Conservation (phyloP, 2,113 vertebrate species). For the Corythornis madagascariensis region DNA sequence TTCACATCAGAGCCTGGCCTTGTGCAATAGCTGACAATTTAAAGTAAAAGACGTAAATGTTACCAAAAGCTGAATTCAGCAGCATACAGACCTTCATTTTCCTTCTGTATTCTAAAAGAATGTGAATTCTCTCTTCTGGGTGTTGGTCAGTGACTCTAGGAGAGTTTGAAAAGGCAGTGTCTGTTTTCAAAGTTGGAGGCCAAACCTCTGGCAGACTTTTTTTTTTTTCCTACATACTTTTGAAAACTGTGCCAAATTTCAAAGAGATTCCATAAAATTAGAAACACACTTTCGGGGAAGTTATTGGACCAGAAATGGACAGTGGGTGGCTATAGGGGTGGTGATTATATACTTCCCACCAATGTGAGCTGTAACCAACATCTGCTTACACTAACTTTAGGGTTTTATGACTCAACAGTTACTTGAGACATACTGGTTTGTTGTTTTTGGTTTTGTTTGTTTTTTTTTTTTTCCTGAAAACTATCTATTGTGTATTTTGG, state of each 20-base stretch:
- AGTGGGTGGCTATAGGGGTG: constrained; percentile 64
- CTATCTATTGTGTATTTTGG: constrained; percentile 34
- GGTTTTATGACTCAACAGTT: constrained; percentile 64
- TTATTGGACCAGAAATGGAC: constrained; percentile 72
- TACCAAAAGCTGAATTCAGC: not conserved
- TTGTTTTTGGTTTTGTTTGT: too few species aligned
- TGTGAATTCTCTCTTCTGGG: constrained; percentile 65
- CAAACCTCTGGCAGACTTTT: constrained; percentile 65
- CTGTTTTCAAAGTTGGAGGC: constrained; percentile 72
- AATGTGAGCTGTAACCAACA: constrained; percentile 65
- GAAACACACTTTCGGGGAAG: constrained; percentile 79
- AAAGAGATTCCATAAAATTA: constrained; percentile 79
- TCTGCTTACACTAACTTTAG: constrained; percentile 72
- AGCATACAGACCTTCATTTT: constrained; percentile 82
- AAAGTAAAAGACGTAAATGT: constrained; percentile 1
- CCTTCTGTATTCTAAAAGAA: constrained; percentile 66
- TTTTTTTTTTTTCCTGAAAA: constrained; percentile 41
- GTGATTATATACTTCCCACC: constrained; percentile 62
- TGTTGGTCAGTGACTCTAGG: constrained; percentile 71
- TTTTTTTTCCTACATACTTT: constrained; percentile 64
- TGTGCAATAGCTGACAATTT: constrained; percentile 41
- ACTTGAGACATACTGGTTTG: constrained; percentile 7
- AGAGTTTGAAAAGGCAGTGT: constrained; percentile 71
- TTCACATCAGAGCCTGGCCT: constrained; percentile 17
- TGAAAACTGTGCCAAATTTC: constrained; percentile 77